Evolutionary conservation across 2,888 invertebrate species (phyloP).

Genomic region (Drosophila borborema): DNA sequence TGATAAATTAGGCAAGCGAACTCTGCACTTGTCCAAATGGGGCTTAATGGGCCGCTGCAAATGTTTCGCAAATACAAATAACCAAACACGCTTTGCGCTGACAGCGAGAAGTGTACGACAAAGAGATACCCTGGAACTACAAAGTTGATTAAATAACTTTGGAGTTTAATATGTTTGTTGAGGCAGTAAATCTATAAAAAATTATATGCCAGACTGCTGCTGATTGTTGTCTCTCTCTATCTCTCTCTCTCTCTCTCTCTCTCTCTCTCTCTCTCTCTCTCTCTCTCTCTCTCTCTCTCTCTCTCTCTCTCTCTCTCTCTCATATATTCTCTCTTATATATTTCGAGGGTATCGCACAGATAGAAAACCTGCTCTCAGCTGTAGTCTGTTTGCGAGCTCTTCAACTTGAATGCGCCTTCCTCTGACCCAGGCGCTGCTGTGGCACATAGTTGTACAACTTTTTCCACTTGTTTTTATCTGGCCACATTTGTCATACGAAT

Average conservation of each 20-base stretch:
- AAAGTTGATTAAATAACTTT: not conserved
- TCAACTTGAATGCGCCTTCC: not conserved
- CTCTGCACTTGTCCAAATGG: conserved; percentile 47
- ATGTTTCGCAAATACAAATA: conserved; percentile 9
- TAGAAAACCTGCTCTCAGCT: conserved; percentile 10
- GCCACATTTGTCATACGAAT: conserved; percentile 71
- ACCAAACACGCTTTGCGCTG: conserved; percentile 5
- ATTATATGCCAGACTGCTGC: not conserved
- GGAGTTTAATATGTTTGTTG: not conserved
- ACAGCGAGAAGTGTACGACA: not conserved
- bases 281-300: too few species aligned
- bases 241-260: too few species aligned
- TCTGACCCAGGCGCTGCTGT: not conserved
- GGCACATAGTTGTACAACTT: conserved; percentile 48
- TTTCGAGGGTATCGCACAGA: conserved; percentile 1
- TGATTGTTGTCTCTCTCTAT: too few species aligned
- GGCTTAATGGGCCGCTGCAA: conserved; percentile 27
- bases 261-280: too few species aligned
- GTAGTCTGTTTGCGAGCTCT: not conserved
- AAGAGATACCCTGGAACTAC: not conserved
- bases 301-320: too few species aligned
- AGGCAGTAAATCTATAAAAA: not conserved
- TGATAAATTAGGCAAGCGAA: conserved; percentile 61
- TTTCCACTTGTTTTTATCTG: conserved; percentile 63
- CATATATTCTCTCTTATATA: too few species aligned